Percentiles rank a stretch among this genome's conserved stretches.
phyloP scores from a whole-genome alignment of 2,888 invertebrate species.

The Drosophila neotestacea region DNA sequence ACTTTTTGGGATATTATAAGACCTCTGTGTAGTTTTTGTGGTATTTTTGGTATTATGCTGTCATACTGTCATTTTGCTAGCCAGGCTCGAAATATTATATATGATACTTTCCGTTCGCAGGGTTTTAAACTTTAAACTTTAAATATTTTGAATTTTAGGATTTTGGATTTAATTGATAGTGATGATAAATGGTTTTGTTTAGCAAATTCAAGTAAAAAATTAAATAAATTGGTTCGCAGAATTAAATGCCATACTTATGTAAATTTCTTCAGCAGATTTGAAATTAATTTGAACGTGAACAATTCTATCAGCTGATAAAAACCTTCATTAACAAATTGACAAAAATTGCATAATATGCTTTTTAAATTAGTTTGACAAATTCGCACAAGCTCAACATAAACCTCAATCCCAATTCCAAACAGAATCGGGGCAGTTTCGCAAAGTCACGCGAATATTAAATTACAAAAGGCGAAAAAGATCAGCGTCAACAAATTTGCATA shows the following conservation, averaged over 20 bases:
- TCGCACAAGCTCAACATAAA: slow-evolving; percentile 5
- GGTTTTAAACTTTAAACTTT: too few relatives aligned
- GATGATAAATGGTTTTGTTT: too few relatives aligned
- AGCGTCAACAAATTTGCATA: slow-evolving; percentile 71
- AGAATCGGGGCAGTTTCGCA: slow-evolving; percentile 28
- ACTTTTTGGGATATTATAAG: too few relatives aligned
- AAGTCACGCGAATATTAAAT: slow-evolving; percentile 80
- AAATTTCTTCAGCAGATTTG: background rate
- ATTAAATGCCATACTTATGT: background rate
- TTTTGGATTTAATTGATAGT: too few relatives aligned
- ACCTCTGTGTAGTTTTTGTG: too few relatives aligned
- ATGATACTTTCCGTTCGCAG: too few relatives aligned
- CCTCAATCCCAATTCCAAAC: slow-evolving; percentile 2
- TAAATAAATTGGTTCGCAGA: background rate
- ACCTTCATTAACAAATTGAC: slow-evolving; percentile 17
- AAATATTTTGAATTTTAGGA: too few relatives aligned
- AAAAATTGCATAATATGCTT: slow-evolving; percentile 7
- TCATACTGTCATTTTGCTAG: too few relatives aligned
- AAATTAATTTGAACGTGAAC: background rate
- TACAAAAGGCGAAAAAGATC: slow-evolving; percentile 62
- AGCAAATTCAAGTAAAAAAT: too few relatives aligned
- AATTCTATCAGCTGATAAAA: slow-evolving; percentile 1
- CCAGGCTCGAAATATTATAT: too few relatives aligned
- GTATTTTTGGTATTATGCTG: too few relatives aligned
- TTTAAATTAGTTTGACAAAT: slow-evolving; percentile 21